A percentile compares a stretch with the other conserved stretches of the same genome.
phyloP scores from a whole-genome alignment of 2,888 invertebrate genomes.

The Thumatha senex region DNA sequence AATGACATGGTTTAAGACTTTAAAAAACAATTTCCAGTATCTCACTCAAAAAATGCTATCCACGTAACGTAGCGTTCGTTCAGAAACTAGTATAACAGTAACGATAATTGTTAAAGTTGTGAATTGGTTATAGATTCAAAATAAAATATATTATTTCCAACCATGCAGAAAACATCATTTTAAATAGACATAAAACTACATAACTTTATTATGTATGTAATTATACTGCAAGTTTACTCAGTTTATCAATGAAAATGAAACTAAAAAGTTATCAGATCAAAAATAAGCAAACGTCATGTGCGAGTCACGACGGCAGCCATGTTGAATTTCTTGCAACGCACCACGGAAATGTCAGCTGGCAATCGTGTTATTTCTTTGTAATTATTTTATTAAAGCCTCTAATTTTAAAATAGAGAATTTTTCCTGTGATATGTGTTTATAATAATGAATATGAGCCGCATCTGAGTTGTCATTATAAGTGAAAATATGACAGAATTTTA shows the following conservation, averaged over 20 bases:
- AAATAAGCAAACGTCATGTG: conserved; percentile 69
- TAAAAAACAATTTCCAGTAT: conserved; percentile 24
- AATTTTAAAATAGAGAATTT: conserved; percentile 43
- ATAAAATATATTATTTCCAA: not conserved
- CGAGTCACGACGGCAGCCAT: conserved; percentile 78
- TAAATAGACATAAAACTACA: no score
- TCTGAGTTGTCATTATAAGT: conserved; percentile 50
- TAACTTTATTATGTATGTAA: no score
- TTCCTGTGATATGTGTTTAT: conserved; percentile 49
- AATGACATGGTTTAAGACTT: not conserved
- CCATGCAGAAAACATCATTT: not conserved
- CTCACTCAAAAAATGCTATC: conserved; percentile 40
- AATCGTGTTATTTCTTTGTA: conserved; percentile 69
- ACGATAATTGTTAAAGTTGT: no score
- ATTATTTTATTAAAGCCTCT: conserved; percentile 61
- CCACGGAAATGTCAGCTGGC: conserved; percentile 83
- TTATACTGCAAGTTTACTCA: no score
- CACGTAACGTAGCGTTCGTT: conserved; percentile 55
- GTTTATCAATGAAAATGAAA: conserved; percentile 4
- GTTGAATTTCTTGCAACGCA: conserved; percentile 82
- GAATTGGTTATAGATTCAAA: conserved; percentile 6
- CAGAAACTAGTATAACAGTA: conserved; percentile 28
- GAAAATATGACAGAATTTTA: conserved; percentile 73
- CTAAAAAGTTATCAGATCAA: conserved; percentile 42
- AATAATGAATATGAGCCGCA: conserved; percentile 43